phyloP scores from a whole-genome alignment of 2,888 invertebrate genomes.

The Odontocerum albicorne region DNA sequence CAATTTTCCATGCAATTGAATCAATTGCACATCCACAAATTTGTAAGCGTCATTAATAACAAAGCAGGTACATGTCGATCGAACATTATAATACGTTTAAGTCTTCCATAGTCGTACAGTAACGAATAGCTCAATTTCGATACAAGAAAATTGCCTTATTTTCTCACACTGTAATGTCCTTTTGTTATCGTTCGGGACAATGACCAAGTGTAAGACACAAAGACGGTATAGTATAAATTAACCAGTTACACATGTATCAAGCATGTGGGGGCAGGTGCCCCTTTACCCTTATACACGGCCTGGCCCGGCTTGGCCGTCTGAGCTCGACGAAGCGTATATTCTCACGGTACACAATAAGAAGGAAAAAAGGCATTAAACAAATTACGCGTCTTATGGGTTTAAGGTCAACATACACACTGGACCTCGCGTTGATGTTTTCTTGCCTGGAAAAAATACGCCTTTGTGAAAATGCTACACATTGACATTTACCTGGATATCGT shows the following conservation, averaged over 20 bases:
- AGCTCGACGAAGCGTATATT: constrained; percentile 35
- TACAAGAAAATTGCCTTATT: constrained; percentile 15
- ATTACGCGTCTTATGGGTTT: constrained; percentile 37
- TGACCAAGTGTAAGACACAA: constrained; percentile 26
- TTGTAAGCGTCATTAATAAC: no score
- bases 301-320: constrained; percentile 27
- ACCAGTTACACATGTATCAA: no score
- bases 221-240: constrained; percentile 29
- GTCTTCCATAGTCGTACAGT: background rate
- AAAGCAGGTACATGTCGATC: no score
- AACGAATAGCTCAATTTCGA: constrained; percentile 16
- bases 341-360: constrained; percentile 36
- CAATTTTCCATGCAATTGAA: no score
- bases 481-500: no score
- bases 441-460: no score
- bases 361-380: constrained; percentile 37
- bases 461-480: no score
- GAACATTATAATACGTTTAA: no score
- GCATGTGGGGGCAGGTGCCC: constrained; percentile 23
- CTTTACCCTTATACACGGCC: constrained; percentile 25
- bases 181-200: constrained; percentile 32
- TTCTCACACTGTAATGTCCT: constrained; percentile 32
- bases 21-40: no score
- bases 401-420: constrained; percentile 32
- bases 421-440: no score